Conservation (phyloP, 2,888 invertebrate species). For the Diadegma fenestrale region DNA sequence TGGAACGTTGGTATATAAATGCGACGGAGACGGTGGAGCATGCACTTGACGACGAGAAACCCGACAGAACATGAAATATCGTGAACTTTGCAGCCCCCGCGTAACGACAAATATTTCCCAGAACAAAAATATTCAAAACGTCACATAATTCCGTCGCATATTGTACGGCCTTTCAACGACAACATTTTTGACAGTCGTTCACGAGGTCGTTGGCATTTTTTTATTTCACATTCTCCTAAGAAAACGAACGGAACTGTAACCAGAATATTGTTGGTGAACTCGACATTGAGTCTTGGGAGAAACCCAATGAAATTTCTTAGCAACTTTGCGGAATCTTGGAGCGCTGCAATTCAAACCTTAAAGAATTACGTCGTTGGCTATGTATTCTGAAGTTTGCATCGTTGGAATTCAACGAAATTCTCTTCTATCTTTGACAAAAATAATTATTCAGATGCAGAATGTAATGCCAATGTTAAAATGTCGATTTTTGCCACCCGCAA, state of each 20-base stretch:
- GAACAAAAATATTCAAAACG: slow-evolving; percentile 9
- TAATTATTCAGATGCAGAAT: no score
- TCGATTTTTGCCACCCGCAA: no score
- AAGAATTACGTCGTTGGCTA: no score
- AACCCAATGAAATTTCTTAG: no score
- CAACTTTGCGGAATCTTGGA: no score
- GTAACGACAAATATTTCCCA: not conserved
- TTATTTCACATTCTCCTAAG: not conserved
- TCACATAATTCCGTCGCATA: not conserved
- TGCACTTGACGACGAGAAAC: slow-evolving; percentile 14
- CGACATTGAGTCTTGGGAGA: no score
- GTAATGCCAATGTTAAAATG: no score
- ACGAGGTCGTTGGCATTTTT: not conserved
- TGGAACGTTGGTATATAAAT: slow-evolving; percentile 1
- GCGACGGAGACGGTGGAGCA: slow-evolving; percentile 11
- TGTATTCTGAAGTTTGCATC: no score
- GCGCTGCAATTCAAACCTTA: no score
- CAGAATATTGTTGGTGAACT: not conserved
- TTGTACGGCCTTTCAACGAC: not conserved
- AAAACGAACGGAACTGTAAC: not conserved
- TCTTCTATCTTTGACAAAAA: no score
- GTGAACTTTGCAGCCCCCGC: slow-evolving; percentile 17
- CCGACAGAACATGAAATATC: slow-evolving; percentile 19
- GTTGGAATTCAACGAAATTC: no score
- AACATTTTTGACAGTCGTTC: not conserved